phyloP scores from a whole-genome alignment of 2,888 invertebrate species.

The Abrostola triplasia region DNA sequence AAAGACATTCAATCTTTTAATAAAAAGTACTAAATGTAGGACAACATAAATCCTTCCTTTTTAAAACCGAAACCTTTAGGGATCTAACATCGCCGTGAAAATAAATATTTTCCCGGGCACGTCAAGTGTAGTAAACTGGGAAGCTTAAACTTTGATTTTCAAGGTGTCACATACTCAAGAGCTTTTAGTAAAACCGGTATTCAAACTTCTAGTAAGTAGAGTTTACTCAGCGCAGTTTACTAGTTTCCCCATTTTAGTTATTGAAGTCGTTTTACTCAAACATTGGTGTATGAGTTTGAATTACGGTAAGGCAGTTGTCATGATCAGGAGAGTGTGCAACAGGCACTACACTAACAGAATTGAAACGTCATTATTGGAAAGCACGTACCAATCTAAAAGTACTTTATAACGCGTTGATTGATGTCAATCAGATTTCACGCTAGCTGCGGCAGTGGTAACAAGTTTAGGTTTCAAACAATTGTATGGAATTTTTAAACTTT shows the following conservation, averaged over 20 bases:
- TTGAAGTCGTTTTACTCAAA: conserved; percentile 3
- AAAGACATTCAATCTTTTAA: conserved; percentile 20
- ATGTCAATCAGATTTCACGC: conserved; percentile 49
- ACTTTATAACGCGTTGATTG: conserved; percentile 36
- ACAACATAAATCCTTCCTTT: conserved; percentile 9
- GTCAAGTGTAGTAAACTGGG: conserved; percentile 11
- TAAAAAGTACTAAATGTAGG: conserved; percentile 7
- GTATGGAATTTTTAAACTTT: conserved; percentile 1
- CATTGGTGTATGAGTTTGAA: conserved; percentile 6
- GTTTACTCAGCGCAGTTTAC: conserved; percentile 2
- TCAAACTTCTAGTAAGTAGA: conserved; percentile 4
- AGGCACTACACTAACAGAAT: conserved; percentile 5
- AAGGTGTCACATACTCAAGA: conserved; percentile 1
- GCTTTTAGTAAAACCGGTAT: not conserved
- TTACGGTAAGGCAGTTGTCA: conserved; percentile 1
- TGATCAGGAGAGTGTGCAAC: conserved; percentile 15
- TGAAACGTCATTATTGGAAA: conserved; percentile 1
- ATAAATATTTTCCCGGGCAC: conserved; percentile 16
- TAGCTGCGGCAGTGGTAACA: conserved; percentile 17
- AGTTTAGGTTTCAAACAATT: conserved; percentile 17
- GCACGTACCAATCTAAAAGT: conserved; percentile 19
- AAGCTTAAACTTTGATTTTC: not conserved
- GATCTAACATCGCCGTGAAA: conserved; percentile 18
- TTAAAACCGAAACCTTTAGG: conserved; percentile 17
- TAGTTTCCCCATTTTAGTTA: conserved; percentile 2